Conservation (phyloP, 2,888 invertebrate genomes). For the Spatulosminthurus flaviceps region DNA sequence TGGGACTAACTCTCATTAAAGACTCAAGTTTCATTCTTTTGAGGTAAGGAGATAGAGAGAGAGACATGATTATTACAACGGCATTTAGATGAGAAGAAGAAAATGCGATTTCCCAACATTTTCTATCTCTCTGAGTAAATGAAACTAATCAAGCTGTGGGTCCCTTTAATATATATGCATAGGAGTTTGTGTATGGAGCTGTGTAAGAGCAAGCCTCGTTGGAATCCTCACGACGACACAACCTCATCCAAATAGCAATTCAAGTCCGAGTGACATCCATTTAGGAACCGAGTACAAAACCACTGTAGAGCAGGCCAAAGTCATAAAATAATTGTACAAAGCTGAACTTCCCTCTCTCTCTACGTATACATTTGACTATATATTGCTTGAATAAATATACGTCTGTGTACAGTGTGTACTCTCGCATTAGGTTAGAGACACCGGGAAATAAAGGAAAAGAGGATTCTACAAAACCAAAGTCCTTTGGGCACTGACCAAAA, state of each 20-base stretch:
- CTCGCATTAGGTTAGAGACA: no score
- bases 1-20: neutral
- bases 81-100: conserved; percentile 7
- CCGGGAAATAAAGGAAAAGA: no score
- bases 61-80: conserved; percentile 8
- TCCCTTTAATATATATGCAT: neutral
- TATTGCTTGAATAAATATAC: no score
- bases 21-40: neutral
- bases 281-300: conserved; percentile 7
- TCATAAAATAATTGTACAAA: neutral
- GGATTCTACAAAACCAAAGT: no score
- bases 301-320: conserved; percentile 1
- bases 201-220: neutral
- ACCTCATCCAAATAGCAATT: neutral
- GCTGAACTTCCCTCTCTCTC: neutral
- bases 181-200: no score
- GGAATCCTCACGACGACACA: conserved; percentile 7
- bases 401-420: no score
- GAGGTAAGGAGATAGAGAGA: conserved; percentile 10
- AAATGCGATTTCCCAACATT: neutral
- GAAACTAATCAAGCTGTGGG: conserved; percentile 2
- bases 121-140: neutral
- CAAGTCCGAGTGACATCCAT: conserved; percentile 9
- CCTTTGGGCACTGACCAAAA: no score
- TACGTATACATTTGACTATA: no score